Evolutionary conservation across 2,113 vertebrate genomes (phyloP).

Genomic region (Xiphophorus hellerii): DNA sequence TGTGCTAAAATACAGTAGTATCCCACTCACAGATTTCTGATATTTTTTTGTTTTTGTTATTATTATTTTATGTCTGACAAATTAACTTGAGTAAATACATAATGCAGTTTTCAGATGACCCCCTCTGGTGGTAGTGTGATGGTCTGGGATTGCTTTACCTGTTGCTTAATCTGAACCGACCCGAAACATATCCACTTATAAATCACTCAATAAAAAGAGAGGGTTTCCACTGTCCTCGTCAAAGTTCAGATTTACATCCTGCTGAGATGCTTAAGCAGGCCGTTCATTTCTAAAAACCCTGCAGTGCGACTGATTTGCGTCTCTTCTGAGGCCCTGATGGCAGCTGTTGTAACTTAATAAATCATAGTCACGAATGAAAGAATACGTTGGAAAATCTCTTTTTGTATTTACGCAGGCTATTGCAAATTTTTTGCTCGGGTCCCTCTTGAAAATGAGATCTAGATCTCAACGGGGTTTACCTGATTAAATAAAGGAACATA

Average conservation of each 20-base stretch:
- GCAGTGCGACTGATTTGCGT: neutral
- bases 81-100: neutral
- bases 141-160: neutral
- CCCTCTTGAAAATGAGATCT: too few species aligned
- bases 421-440: too few species aligned
- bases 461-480: too few species aligned
- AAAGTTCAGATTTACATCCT: neutral
- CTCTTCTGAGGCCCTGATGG: too few species aligned
- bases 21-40: neutral
- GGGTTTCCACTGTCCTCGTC: neutral
- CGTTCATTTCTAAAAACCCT: neutral
- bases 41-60: neutral
- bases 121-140: neutral
- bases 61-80: neutral
- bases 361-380: neutral
- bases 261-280: neutral
- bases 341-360: too few species aligned
- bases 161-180: too few species aligned
- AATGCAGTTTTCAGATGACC: neutral
- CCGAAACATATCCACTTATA: too few species aligned
- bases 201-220: too few species aligned
- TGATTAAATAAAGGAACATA: too few species aligned
- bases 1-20: neutral
- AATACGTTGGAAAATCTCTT: neutral
- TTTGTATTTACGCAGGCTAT: neutral